phyloP scores from a whole-genome alignment of 1,140 invertebrate genomes.

The Euglossa dilemma region DNA sequence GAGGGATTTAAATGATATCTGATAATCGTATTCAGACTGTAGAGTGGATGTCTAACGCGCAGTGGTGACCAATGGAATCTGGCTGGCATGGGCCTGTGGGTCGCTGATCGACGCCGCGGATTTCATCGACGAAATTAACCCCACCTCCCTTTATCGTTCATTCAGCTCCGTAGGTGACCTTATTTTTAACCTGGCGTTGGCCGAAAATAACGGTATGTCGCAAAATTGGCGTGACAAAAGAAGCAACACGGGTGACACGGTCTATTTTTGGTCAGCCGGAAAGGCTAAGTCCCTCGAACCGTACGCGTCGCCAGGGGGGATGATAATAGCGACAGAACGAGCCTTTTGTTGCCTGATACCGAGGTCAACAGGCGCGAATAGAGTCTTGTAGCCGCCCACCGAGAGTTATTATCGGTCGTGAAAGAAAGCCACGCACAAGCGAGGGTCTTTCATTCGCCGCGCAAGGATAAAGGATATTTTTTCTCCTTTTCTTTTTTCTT shows the following conservation, averaged over 20 bases:
- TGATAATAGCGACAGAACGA: slow-evolving; percentile 78
- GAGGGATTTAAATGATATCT: too few species aligned
- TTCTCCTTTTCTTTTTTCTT: background rate
- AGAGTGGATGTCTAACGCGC: too few species aligned
- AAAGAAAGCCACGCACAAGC: slow-evolving; percentile 64
- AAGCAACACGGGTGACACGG: slow-evolving; percentile 27
- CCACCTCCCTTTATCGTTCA: background rate
- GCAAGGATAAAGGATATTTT: slow-evolving; percentile 59
- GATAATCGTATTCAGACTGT: too few species aligned
- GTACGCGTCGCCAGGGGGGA: slow-evolving; percentile 65
- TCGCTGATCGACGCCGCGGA: background rate
- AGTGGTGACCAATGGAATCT: too few species aligned
- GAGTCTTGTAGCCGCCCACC: slow-evolving; percentile 51
- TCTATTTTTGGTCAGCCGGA: slow-evolving; percentile 57
- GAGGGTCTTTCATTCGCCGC: slow-evolving; percentile 48
- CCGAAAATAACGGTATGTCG: background rate
- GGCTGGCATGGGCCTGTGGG: too few species aligned
- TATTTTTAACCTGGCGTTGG: background rate
- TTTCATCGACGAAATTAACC: background rate
- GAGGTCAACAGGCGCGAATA: slow-evolving; percentile 72
- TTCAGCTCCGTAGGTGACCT: background rate
- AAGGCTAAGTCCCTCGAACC: slow-evolving; percentile 64
- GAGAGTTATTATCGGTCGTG: slow-evolving; percentile 62
- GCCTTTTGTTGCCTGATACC: slow-evolving; percentile 72
- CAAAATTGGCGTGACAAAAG: slow-evolving; percentile 50